Evolutionary conservation across 2,888 invertebrate genomes (phyloP).

Genomic region (Meteorus cinctellus): DNA sequence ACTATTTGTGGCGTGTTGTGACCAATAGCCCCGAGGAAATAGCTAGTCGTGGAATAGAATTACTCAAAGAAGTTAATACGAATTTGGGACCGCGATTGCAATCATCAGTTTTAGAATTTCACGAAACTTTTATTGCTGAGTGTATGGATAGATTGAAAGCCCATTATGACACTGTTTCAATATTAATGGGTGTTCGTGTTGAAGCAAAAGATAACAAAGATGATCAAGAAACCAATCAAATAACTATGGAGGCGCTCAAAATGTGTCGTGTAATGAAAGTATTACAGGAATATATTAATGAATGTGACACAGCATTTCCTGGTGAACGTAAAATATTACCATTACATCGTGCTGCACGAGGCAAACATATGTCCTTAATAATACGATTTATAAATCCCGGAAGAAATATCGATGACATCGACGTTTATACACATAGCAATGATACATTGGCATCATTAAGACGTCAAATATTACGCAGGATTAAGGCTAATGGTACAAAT

Average conservation of each 20-base stretch:
- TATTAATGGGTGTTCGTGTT: conserved; percentile 51
- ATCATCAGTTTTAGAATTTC: conserved; percentile 86
- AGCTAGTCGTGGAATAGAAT: conserved; percentile 91
- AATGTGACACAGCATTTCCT: conserved; percentile 92
- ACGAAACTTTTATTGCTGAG: conserved; percentile 92
- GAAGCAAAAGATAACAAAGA: conserved; percentile 71
- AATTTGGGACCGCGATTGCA: conserved; percentile 91
- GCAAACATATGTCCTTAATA: conserved; percentile 90
- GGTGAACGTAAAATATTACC: conserved; percentile 93
- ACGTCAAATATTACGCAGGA: conserved; percentile 82
- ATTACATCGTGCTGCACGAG: conserved; percentile 91
- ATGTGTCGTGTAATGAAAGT: conserved; percentile 96
- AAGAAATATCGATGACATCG: conserved; percentile 92
- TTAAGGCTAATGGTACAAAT: conserved; percentile 79
- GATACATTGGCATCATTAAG: conserved; percentile 92
- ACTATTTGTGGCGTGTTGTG: conserved; percentile 96
- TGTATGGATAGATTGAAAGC: conserved; percentile 92
- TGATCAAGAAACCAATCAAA: conserved; percentile 73
- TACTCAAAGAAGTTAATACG: conserved; percentile 94
- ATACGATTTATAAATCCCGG: conserved; percentile 92
- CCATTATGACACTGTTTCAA: conserved; percentile 87
- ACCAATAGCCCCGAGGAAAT: conserved; percentile 94
- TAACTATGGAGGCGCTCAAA: conserved; percentile 83
- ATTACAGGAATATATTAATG: conserved; percentile 94
- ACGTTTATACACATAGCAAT: conserved; percentile 94